Evolutionary conservation across 2,113 vertebrate species (phyloP).

Genomic region (Gambusia affinis): DNA sequence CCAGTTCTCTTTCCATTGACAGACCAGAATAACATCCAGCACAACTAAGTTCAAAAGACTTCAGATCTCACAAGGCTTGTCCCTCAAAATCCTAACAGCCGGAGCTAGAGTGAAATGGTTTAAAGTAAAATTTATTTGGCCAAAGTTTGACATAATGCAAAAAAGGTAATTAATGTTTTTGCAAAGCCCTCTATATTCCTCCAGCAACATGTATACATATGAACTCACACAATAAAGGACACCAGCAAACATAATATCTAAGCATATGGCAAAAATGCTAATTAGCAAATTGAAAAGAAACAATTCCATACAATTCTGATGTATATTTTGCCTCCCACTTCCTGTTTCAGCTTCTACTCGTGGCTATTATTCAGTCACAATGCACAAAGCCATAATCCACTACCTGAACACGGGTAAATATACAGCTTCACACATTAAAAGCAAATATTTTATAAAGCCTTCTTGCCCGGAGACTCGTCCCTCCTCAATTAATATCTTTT

Average conservation of each 20-base stretch:
- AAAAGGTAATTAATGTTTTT: background rate
- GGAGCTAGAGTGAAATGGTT: no score
- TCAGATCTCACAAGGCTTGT: no score
- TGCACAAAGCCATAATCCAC: background rate
- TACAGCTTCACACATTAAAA: slow-evolving; percentile 17
- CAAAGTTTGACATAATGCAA: background rate
- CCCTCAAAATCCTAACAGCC: no score
- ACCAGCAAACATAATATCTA: background rate
- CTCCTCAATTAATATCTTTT: slow-evolving; percentile 35
- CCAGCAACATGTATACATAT: background rate
- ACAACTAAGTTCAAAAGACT: no score
- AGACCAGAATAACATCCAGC: no score
- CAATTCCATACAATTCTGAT: background rate
- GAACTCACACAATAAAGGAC: background rate
- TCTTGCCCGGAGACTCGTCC: slow-evolving; percentile 20
- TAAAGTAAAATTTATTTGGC: no score
- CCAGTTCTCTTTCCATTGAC: no score
- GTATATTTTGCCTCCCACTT: background rate
- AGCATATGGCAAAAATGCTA: slow-evolving; percentile 1
- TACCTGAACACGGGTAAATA: slow-evolving; percentile 23
- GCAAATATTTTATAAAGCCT: background rate
- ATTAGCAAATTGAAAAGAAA: background rate
- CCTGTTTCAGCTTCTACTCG: background rate
- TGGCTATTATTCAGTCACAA: background rate
- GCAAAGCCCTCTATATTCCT: background rate